Percentiles rank a stretch among this genome's conserved stretches.
Evolutionary conservation across 2,797 vertebrate genomes (phyloP).

Genomic region (Rhabdophis nuchalis): DNA sequence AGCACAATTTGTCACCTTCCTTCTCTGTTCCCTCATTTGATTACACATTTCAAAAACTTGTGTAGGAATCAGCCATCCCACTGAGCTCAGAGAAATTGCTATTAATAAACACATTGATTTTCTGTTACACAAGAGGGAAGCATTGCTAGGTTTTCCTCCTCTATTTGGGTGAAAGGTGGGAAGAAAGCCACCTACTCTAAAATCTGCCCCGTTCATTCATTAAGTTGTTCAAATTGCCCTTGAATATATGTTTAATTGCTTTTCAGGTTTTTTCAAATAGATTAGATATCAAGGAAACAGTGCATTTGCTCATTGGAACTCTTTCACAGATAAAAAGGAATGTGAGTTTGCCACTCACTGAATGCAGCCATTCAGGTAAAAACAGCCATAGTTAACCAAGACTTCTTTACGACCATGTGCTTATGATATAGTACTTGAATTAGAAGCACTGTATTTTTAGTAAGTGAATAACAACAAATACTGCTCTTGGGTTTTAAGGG

Average conservation of each 20-base stretch:
- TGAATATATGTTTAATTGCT: not conserved
- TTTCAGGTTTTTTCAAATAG: slow-evolving; percentile 2
- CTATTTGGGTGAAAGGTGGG: accelerated
- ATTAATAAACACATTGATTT: slow-evolving; percentile 46
- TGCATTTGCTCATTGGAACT: not conserved
- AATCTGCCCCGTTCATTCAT: not conserved
- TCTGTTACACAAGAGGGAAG: slow-evolving; percentile 12
- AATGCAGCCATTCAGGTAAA: not conserved
- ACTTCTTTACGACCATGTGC: not conserved
- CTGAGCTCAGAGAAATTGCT: slow-evolving; percentile 16
- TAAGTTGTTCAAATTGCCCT: slow-evolving; percentile 16
- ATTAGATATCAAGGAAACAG: not conserved
- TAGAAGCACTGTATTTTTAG: not conserved
- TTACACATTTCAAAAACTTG: slow-evolving; percentile 11
- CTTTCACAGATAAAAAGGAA: not conserved
- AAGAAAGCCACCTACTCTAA: slow-evolving; percentile 2
- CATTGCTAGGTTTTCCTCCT: not conserved
- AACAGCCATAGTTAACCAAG: not conserved
- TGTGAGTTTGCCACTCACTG: not conserved
- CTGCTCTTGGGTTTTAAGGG: not conserved
- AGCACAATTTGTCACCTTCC: not conserved
- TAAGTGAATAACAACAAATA: not conserved
- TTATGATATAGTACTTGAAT: not conserved
- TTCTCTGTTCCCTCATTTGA: not conserved
- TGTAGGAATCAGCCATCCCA: not conserved